These are phyloP conservation scores for Lagodon rhomboides DNA, from an alignment of 2,797 vertebrate genomes.

Conservation along the genomic window DNA sequence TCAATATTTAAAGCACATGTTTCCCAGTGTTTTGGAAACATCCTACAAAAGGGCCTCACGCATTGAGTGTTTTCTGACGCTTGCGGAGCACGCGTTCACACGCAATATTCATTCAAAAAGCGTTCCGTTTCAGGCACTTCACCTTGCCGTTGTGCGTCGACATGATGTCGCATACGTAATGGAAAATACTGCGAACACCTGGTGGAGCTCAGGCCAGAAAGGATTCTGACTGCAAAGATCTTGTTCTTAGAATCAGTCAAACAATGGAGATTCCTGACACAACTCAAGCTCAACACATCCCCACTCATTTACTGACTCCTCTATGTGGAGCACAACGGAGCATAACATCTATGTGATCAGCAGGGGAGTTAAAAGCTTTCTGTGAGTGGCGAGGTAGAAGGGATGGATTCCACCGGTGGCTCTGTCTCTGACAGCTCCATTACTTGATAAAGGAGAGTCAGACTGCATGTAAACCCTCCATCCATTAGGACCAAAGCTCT, in stretches of 20 bases:
- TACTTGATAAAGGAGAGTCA: conserved; percentile 49
- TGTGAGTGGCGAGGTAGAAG: conserved; percentile 57
- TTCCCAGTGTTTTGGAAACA: conserved; percentile 76
- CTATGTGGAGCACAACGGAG: conserved; percentile 42
- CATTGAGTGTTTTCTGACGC: conserved; percentile 53
- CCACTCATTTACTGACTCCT: conserved; percentile 59
- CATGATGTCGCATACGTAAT: conserved; percentile 34
- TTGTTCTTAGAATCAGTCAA: conserved; percentile 62
- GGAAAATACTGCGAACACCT: conserved; percentile 60
- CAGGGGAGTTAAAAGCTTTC: conserved; percentile 71
- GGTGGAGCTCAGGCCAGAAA: conserved; percentile 41
- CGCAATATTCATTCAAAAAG: conserved; percentile 46
- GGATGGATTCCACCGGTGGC: conserved; percentile 58
- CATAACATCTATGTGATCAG: conserved; percentile 48
- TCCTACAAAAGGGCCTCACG: conserved; percentile 54
- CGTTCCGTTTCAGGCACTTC: conserved; percentile 13
- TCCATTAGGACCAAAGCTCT: conserved; percentile 59
- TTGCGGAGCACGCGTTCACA: conserved; percentile 45
- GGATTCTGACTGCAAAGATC: conserved; percentile 51
- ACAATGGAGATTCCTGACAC: conserved; percentile 65
- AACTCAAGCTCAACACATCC: conserved; percentile 33
- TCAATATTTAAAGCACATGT: conserved; percentile 74
- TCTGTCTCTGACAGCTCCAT: conserved; percentile 66
- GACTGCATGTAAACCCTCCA: conserved; percentile 48
- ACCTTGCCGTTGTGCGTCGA: conserved; percentile 25